Evolutionary conservation across 2,113 vertebrate species (phyloP).

Genomic region (Campylorhamphus procurvoides): DNA sequence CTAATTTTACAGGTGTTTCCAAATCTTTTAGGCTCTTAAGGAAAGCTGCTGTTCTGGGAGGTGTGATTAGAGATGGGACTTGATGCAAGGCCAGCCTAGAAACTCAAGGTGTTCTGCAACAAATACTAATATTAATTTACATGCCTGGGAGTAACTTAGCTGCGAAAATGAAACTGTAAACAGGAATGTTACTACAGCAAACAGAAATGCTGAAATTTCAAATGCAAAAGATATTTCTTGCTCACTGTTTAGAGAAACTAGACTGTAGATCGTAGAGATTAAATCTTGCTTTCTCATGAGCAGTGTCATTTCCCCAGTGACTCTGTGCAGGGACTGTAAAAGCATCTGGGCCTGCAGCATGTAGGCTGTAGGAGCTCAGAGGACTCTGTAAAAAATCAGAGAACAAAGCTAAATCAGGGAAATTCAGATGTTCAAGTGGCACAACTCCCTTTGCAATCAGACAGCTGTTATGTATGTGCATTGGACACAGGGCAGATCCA

Average conservation of each 20-base stretch:
- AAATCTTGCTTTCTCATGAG: neutral
- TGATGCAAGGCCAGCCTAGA: neutral
- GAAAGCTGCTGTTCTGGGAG: neutral
- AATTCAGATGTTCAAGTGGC: neutral
- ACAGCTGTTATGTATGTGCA: accelerated
- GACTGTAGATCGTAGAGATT: neutral
- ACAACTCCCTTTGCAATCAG: neutral
- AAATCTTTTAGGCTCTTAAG: neutral
- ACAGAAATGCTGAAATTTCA: conserved; percentile 52
- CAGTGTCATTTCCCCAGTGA: neutral
- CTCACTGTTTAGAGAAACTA: conserved; percentile 26
- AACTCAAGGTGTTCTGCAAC: conserved; percentile 49
- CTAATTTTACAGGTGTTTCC: neutral
- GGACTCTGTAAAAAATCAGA: neutral
- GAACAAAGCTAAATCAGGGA: neutral
- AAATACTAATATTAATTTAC: conserved; percentile 43
- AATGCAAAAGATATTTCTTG: conserved; percentile 56
- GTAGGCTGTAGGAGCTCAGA: neutral
- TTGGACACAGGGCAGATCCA: neutral
- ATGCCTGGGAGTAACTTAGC: conserved; percentile 60
- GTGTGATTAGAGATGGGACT: neutral
- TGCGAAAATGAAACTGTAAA: conserved; percentile 65
- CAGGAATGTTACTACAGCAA: conserved; percentile 62
- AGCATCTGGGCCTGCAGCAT: neutral
- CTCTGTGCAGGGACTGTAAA: neutral